Evolutionary conservation across 2,888 invertebrate genomes (phyloP).

Genomic region (Bugulina stolonifera): DNA sequence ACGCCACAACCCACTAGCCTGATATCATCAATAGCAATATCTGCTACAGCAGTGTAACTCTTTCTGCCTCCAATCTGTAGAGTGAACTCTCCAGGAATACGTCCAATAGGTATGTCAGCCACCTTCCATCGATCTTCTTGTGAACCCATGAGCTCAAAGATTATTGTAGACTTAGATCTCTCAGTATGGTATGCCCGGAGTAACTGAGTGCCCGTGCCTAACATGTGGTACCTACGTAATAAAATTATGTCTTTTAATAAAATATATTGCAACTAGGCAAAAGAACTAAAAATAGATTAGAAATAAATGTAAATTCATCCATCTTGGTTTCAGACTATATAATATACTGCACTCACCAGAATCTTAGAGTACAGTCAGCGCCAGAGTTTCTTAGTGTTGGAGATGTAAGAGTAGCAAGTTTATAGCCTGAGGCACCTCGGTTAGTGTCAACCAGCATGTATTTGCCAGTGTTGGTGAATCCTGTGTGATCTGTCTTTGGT

Average conservation of each 20-base stretch:
- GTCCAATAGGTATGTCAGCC: slow-evolving; percentile 37
- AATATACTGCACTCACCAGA: slow-evolving; percentile 27
- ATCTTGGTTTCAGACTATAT: too few species aligned
- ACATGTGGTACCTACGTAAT: slow-evolving; percentile 20
- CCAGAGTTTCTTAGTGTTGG: slow-evolving; percentile 63
- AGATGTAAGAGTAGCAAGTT: slow-evolving; percentile 54
- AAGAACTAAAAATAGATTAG: too few species aligned
- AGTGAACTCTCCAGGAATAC: slow-evolving; percentile 28
- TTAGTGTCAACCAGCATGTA: slow-evolving; percentile 73
- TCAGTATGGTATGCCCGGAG: slow-evolving; percentile 6
- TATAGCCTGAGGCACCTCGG: slow-evolving; percentile 55
- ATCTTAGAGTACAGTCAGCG: slow-evolving; percentile 25
- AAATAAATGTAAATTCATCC: not conserved
- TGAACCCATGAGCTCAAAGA: slow-evolving; percentile 23
- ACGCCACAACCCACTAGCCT: slow-evolving; percentile 15
- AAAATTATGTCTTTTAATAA: too few species aligned
- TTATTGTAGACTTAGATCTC: not conserved
- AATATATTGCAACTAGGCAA: too few species aligned
- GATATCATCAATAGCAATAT: slow-evolving; percentile 33
- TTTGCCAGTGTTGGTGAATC: slow-evolving; percentile 39
- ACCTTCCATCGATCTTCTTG: slow-evolving; percentile 38
- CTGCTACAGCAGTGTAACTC: slow-evolving; percentile 29
- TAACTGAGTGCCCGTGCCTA: slow-evolving; percentile 5
- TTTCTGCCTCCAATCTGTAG: slow-evolving; percentile 31
- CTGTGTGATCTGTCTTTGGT: slow-evolving; percentile 38